phyloP scores from a whole-genome alignment of 92 coral and sea anemone genomes.

The Epizoanthus stellaris region DNA sequence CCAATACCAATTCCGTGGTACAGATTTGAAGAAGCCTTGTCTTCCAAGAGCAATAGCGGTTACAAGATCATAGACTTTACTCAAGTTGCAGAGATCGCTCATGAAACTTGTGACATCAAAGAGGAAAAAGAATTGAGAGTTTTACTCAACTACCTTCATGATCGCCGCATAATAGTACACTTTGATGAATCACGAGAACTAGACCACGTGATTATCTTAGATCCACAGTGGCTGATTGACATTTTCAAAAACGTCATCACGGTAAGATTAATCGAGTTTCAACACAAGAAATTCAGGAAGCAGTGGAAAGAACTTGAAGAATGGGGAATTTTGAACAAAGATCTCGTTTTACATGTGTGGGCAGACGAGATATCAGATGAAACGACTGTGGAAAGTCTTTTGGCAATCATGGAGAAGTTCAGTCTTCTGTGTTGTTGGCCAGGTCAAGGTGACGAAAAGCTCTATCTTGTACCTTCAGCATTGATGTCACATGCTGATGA shows the following conservation, averaged over 20 bases:
- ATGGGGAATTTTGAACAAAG: background rate
- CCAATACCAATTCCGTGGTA: background rate
- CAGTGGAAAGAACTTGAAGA: background rate
- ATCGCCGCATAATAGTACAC: background rate
- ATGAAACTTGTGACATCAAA: background rate
- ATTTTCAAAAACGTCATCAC: background rate
- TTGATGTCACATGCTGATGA: background rate
- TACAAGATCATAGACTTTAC: background rate
- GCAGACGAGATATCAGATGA: background rate
- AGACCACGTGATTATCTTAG: background rate
- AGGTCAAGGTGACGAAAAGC: background rate
- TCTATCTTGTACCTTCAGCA: background rate
- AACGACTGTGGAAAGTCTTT: background rate
- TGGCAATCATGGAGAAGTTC: background rate
- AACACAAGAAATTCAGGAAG: background rate
- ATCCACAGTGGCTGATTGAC: conserved; percentile 12
- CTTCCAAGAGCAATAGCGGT: background rate
- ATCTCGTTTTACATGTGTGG: background rate
- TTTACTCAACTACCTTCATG: background rate
- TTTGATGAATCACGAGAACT: background rate
- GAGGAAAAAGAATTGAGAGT: background rate
- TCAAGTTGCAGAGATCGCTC: background rate
- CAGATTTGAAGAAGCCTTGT: background rate
- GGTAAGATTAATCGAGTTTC: background rate
- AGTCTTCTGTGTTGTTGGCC: background rate